Evolutionary conservation across 2,888 invertebrate genomes (phyloP).

Genomic region (Rotaria magnacalcarata): DNA sequence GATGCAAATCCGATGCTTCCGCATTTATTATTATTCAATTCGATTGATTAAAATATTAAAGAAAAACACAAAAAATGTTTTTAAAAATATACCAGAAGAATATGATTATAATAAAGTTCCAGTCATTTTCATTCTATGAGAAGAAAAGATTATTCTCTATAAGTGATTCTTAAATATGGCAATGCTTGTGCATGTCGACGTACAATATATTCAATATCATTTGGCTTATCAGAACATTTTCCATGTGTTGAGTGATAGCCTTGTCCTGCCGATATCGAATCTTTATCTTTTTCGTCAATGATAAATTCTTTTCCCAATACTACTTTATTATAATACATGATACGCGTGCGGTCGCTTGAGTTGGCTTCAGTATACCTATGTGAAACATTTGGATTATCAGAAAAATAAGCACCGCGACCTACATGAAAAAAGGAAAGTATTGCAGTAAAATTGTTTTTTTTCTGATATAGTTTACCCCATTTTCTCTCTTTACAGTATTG

Average conservation of each 20-base stretch:
- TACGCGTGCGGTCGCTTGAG: not conserved
- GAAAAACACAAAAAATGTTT: too few species aligned
- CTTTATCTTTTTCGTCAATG: not conserved
- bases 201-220: not conserved
- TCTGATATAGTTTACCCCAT: not conserved
- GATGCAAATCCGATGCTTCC: too few species aligned
- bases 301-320: not conserved
- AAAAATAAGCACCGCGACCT: constrained; percentile 29
- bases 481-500: not conserved
- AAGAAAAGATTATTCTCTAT: not conserved
- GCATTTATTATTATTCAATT: too few species aligned
- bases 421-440: not conserved
- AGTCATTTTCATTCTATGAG: not conserved
- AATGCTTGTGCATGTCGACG: constrained; percentile 3
- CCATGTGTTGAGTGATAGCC: not conserved
- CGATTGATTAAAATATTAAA: too few species aligned
- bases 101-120: too few species aligned
- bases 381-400: not conserved
- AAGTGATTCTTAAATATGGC: not conserved
- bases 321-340: not conserved
- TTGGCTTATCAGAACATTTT: not conserved
- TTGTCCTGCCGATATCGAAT: not conserved
- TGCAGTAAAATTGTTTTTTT: not conserved
- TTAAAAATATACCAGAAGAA: too few species aligned
- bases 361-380: not conserved